Evolutionary conservation across 2,797 vertebrate species (phyloP), one percentile per base, ranked within the genome.

Genomic region (Vireo griseus): DNA sequence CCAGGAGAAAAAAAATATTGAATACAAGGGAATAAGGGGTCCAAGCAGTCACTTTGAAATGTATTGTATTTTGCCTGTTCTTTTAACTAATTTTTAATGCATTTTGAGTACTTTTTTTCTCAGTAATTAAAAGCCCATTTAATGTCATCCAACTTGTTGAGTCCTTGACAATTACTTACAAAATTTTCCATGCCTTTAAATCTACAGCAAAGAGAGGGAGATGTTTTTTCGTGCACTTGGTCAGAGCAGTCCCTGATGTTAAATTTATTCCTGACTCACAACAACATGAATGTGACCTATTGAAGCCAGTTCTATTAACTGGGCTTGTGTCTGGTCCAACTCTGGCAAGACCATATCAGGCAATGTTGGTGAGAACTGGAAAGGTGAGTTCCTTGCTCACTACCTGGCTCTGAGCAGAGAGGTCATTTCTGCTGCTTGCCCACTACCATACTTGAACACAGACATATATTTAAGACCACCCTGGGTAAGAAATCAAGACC

Each of bases 371-470:
- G 15, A 29, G 35, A 61, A 22, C 8, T 3, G 39, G 15, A 37
- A 77, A 51, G 20, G 13, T 47, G 50, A 58, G 29, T 4, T 58
- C 37, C 51, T 62, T 62, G 29, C 24, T 82, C 24, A 12, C 11
- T 28, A 44, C 16, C 15, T 71, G 9, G 13, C 29, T 57, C 9
- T 26, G 28, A 66, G 25, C 10, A 39, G 13, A 16, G 20, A 63
- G 4, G 4, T 47, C 4, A 22, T 29, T 35, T 61, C 11, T 42
- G 29, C 22, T 81, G 2, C n/a, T 71, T 52, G n/a, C 6, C 13
- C 25, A 35, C 5, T 55, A 28, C 35, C 6, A 9, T 9, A 59
- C 5, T 31, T 0, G 0, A 61, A 50, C 37, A 28, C 13, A 86
- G 61, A 80, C 24, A 16, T n/a, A 3, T 29, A 14, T 80, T 78